Base-by-base conservation (phyloP, 2,888 invertebrate genomes). In the Athalia cordata region DNA sequence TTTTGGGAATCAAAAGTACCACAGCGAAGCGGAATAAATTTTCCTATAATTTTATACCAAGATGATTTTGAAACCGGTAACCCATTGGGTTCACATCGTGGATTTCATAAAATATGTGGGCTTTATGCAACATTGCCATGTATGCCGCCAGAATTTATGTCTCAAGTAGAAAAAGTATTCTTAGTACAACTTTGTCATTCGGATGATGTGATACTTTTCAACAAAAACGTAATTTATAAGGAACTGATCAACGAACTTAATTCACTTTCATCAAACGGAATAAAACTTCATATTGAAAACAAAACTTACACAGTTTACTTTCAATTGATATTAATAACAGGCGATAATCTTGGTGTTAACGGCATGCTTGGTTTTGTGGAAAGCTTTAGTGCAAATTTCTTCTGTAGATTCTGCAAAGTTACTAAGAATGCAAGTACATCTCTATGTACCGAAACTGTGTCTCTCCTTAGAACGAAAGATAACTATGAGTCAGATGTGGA, bases 391-490 rank as follows among this genome's bases (percentile, higher is more conserved):
- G 77, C 79, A 7, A 80, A 80, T 11, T 81, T 70, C 68, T 82
- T 68, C 78, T 85, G 84, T 68, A 66, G 85, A 66, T 80, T 83
- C 68, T 84, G 83, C 77, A 81, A 77, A 81, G 59, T 50, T 15
- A 50, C 52, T 49, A 80, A 80, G 59, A 68, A 74, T 49, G 79
- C 78, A 45, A 77, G 79, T 8, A 57, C 74, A 67, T 78, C 5
- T 15, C 72, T 78, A 78, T 59, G 15, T 52, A 15, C 29, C 11
- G 79, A 81, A 81, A 66, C 79, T n/a, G 8, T 9, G 65, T 5
- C 15, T 13, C 45, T 66, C n/a, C n/a, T 82, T 11, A 68, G 82
- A 9, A 79, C 80, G 55, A 67, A 67, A 64, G 65, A 79, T 62
- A 83, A 82, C 79, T 81, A 79, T 57, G 68, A 70, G 6, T 29